Percentiles rank a stretch among this genome's conserved stretches.
phyloP scores from a whole-genome alignment of 2,113 vertebrate genomes.

The Pollimyrus isidori region DNA sequence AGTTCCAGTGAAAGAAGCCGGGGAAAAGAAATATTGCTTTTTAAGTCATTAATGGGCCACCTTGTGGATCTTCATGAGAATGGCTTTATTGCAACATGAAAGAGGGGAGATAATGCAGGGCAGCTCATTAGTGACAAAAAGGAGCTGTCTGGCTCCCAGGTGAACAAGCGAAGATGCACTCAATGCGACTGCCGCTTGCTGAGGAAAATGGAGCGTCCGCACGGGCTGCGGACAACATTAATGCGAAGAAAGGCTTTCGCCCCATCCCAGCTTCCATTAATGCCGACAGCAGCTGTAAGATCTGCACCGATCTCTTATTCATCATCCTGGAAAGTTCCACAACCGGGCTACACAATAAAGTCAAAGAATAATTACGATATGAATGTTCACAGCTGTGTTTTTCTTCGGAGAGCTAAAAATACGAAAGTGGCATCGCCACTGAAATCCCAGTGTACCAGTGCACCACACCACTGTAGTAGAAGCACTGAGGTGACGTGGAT shows the following conservation, averaged over 20 bases:
- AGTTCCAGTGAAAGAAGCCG: background rate
- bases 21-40: background rate
- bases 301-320: background rate
- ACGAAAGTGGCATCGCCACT: background rate
- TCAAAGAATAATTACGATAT: background rate
- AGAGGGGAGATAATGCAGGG: slow-evolving; percentile 4
- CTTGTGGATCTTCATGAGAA: background rate
- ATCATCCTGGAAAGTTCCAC: background rate
- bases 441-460: background rate
- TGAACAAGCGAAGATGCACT: background rate
- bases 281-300: background rate
- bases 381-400: slow-evolving; percentile 1
- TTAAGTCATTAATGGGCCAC: background rate
- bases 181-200: background rate
- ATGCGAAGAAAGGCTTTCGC: background rate
- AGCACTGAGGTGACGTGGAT: background rate
- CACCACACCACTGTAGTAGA: background rate
- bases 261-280: background rate
- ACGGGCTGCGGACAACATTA: background rate
- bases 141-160: background rate
- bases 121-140: slow-evolving; percentile 8
- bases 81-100: background rate
- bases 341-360: background rate
- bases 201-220: too few species aligned
- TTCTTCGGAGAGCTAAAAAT: background rate